Percentiles rank a stretch among this genome's conserved stretches.
Evolutionary conservation across 2,888 invertebrate species (phyloP).

Genomic region (Dicyrtoma fusca): DNA sequence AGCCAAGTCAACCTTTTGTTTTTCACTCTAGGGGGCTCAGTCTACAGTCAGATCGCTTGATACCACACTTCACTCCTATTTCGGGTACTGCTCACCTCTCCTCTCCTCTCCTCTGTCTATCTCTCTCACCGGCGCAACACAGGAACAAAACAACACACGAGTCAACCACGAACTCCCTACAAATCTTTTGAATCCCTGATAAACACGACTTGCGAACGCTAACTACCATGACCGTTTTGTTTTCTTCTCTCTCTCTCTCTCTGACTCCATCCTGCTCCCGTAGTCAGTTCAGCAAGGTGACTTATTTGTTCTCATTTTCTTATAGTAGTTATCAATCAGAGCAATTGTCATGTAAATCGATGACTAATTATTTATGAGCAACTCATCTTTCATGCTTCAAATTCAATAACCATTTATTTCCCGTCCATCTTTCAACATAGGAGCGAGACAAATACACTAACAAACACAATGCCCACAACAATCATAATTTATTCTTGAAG

Average conservation of each 20-base stretch:
- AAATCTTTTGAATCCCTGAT: neutral
- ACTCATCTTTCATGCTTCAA: too few species aligned
- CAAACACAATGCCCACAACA: too few species aligned
- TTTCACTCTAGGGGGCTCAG: constrained; percentile 44
- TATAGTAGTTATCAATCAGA: too few species aligned
- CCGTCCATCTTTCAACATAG: too few species aligned
- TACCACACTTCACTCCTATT: constrained; percentile 30
- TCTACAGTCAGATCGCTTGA: constrained; percentile 39
- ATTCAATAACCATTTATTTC: too few species aligned
- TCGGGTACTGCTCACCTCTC: constrained; percentile 7
- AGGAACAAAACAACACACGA: neutral
- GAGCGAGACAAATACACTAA: too few species aligned
- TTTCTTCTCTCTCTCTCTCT: neutral
- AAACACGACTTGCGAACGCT: neutral
- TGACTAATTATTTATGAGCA: too few species aligned
- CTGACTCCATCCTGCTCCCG: too few species aligned
- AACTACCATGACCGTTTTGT: neutral
- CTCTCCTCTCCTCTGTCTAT: neutral
- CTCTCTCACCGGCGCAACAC: neutral
- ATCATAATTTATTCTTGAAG: too few species aligned
- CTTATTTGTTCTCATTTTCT: too few species aligned
- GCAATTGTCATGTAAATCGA: too few species aligned
- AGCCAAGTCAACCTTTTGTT: constrained; percentile 45
- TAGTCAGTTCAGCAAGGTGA: too few species aligned
- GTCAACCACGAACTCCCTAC: neutral